A percentile compares a stretch with the other conserved stretches of the same genome.
These are phyloP conservation scores for Acropora tenuis DNA, from an alignment of 64 coral and sea anemone genomes.

Conservation along the genomic window DNA sequence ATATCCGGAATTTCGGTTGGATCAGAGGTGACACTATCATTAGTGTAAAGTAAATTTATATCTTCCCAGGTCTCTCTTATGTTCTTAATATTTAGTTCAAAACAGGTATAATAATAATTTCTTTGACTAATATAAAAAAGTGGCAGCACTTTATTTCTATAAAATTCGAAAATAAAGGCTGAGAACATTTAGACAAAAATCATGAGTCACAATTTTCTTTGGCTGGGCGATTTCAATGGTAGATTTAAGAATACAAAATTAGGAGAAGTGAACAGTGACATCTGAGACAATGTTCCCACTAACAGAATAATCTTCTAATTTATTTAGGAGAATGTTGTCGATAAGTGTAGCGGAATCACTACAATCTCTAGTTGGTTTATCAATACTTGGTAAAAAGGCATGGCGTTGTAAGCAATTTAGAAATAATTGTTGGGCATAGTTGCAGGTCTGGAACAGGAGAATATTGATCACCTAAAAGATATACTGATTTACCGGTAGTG, in stretches of 20 bases:
- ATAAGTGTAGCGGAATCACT: background rate
- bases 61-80: slow-evolving; percentile 27
- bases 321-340: slow-evolving; percentile 29
- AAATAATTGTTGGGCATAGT: slow-evolving; percentile 41
- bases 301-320: slow-evolving; percentile 16
- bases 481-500: slow-evolving; percentile 4
- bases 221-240: background rate
- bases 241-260: background rate
- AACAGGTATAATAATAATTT: background rate
- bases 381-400: slow-evolving; percentile 22
- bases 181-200: background rate
- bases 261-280: background rate
- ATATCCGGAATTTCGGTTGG: background rate
- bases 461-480: slow-evolving; percentile 20
- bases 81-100: slow-evolving; percentile 12
- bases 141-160: background rate
- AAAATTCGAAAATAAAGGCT: background rate
- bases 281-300: background rate
- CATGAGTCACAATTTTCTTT: background rate
- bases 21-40: slow-evolving; percentile 6
- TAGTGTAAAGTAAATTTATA: slow-evolving; percentile 5
- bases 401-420: slow-evolving; percentile 18
- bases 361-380: slow-evolving; percentile 30
- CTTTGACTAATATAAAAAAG: slow-evolving; percentile 11
- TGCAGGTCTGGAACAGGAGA: slow-evolving; percentile 34